phyloP scores from a whole-genome alignment of 2,113 vertebrate genomes.

The Siniperca knerii region DNA sequence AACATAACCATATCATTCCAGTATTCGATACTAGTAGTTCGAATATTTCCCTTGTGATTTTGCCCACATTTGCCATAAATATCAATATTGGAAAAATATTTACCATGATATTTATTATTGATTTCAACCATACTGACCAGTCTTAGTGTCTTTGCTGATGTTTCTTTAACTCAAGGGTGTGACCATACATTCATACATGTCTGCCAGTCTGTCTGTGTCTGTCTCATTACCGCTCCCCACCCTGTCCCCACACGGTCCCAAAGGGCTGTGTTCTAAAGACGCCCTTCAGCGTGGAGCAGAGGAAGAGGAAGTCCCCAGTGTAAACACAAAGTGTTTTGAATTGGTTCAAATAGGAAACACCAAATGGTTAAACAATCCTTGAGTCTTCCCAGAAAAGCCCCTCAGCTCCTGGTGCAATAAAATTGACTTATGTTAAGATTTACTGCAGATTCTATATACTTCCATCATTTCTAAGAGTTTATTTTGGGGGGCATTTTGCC shows the following conservation, averaged over 20 bases:
- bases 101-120: not conserved
- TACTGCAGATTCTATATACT: not conserved
- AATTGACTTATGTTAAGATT: not conserved
- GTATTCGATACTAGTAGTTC: constrained; percentile 1
- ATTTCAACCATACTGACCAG: not conserved
- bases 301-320: constrained; percentile 73
- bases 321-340: constrained; percentile 77
- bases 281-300: constrained; percentile 67
- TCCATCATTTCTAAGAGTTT: not conserved
- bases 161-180: constrained; percentile 45
- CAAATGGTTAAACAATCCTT: constrained; percentile 42
- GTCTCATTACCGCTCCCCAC: constrained; percentile 57
- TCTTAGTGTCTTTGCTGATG: not conserved
- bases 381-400: constrained; percentile 15
- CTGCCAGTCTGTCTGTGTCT: constrained; percentile 58
- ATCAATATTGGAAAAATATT: not conserved
- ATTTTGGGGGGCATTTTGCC: not conserved
- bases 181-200: constrained; percentile 37
- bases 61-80: not conserved
- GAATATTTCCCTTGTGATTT: not conserved
- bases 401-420: not conserved
- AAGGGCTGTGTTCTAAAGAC: constrained; percentile 65
- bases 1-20: constrained; percentile 16
- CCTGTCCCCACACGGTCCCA: constrained; percentile 61
- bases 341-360: constrained; percentile 37